phyloP scores from a whole-genome alignment of 2,888 invertebrate genomes.

The Campoplex nolae region DNA sequence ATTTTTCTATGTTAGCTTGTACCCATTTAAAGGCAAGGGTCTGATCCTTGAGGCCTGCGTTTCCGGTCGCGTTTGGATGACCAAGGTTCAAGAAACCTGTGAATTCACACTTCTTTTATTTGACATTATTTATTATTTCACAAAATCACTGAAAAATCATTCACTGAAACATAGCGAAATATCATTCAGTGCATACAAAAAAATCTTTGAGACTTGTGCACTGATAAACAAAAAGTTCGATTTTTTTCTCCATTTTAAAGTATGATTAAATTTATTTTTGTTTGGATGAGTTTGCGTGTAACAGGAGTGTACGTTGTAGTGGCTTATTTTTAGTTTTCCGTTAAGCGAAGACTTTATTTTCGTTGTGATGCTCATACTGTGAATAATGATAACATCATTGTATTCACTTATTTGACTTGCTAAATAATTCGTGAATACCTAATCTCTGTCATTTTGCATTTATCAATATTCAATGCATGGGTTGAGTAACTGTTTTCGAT shows the following conservation, averaged over 20 bases:
- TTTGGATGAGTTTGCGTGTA: background rate
- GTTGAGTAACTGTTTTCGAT: background rate
- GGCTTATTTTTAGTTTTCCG: background rate
- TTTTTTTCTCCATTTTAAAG: background rate
- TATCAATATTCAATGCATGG: background rate
- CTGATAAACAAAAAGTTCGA: too few species aligned
- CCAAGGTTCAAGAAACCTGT: slow-evolving; percentile 82
- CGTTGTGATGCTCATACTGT: background rate
- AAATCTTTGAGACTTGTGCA: too few species aligned
- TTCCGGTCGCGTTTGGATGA: slow-evolving; percentile 74
- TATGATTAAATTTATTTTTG: background rate
- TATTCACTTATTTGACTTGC: background rate
- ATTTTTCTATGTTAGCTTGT: slow-evolving; percentile 85
- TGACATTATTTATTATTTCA: too few species aligned
- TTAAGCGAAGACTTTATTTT: background rate
- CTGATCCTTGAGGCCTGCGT: slow-evolving; percentile 84
- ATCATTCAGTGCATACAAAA: background rate
- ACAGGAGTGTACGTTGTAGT: background rate
- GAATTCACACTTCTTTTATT: background rate
- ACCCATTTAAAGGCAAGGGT: slow-evolving; percentile 86
- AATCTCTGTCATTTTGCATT: background rate
- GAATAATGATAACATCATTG: background rate
- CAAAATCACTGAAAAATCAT: background rate
- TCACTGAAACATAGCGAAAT: background rate
- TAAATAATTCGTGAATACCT: background rate